phyloP scores from a whole-genome alignment of 53 echinoderm and acorn worm species.

The Astropecten irregularis region DNA sequence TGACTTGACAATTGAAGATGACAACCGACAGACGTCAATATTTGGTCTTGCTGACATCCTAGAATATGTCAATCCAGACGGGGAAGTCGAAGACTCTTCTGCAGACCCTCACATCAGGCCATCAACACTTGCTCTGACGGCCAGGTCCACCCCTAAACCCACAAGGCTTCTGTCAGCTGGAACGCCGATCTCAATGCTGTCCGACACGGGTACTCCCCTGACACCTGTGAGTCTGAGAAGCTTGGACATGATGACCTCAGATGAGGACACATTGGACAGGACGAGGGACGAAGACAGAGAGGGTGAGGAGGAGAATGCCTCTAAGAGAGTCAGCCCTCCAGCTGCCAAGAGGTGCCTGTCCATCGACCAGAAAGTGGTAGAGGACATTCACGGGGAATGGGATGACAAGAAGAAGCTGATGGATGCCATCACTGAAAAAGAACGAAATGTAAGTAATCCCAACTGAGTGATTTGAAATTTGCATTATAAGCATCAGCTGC shows the following conservation, averaged over 20 bases:
- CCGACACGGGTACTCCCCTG: conserved; percentile 33
- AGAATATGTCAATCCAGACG: conserved; percentile 37
- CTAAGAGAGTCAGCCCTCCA: not conserved
- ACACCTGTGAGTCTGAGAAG: conserved; percentile 36
- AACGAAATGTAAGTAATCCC: conserved; percentile 55
- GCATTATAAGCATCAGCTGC: too few relatives aligned
- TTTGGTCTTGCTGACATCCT: conserved; percentile 45
- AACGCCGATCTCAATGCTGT: conserved; percentile 19
- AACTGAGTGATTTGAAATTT: too few relatives aligned
- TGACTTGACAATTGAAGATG: conserved; percentile 18
- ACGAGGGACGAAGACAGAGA: not conserved
- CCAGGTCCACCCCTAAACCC: conserved; percentile 25
- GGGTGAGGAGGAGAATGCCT: not conserved
- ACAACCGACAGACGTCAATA: conserved; percentile 16
- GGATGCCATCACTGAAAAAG: conserved; percentile 70
- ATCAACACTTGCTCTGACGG: conserved; percentile 3
- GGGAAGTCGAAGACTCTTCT: conserved; percentile 23
- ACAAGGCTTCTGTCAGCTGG: conserved; percentile 25
- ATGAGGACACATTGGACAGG: conserved; percentile 20
- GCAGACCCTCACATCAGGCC: conserved; percentile 19
- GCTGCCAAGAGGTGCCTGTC: conserved; percentile 66
- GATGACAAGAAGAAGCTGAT: conserved; percentile 72
- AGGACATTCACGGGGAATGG: conserved; percentile 81
- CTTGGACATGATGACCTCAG: conserved; percentile 17
- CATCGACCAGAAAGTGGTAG: conserved; percentile 68